phyloP scores from a whole-genome alignment of 2,888 invertebrate species.

The Xylocampa areola region DNA sequence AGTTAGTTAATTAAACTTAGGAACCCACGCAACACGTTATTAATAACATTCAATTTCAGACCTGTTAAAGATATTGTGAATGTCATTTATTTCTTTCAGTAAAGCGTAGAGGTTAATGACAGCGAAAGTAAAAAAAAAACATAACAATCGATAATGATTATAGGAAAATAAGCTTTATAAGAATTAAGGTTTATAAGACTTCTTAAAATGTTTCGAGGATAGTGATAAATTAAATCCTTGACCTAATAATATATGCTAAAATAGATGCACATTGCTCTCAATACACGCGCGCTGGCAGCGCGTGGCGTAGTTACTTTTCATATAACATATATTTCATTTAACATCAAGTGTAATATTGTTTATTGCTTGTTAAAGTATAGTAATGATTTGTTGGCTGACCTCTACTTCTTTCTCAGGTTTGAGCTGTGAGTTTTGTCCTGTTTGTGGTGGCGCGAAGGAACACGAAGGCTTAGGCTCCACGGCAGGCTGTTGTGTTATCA shows the following conservation, averaged over 20 bases:
- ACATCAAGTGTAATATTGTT: conserved; percentile 48
- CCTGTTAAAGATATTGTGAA: conserved; percentile 20
- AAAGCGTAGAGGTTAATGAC: conserved; percentile 19
- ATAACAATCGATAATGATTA: conserved; percentile 12
- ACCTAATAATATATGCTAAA: conserved; percentile 85
- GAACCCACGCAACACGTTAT: conserved; percentile 32
- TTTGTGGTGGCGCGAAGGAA: conserved; percentile 74
- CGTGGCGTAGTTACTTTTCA: conserved; percentile 74
- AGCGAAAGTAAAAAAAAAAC: no score
- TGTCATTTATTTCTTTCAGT: conserved; percentile 15
- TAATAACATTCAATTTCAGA: conserved; percentile 6
- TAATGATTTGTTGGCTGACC: conserved; percentile 78
- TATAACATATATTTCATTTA: conserved; percentile 59
- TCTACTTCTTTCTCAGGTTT: conserved; percentile 86
- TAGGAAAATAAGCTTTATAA: no score
- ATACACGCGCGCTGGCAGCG: conserved; percentile 77
- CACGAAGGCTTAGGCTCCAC: conserved; percentile 83
- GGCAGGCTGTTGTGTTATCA: conserved; percentile 59
- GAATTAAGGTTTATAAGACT: conserved; percentile 34
- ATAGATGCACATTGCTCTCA: conserved; percentile 85
- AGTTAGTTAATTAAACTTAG: conserved; percentile 5
- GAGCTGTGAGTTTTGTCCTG: conserved; percentile 71
- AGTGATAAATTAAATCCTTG: conserved; percentile 80
- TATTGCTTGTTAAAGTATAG: conserved; percentile 55
- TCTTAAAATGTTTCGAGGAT: conserved; percentile 54